Conservation (phyloP, 2,113 vertebrate genomes). For the Ancistrus triradiatus region DNA sequence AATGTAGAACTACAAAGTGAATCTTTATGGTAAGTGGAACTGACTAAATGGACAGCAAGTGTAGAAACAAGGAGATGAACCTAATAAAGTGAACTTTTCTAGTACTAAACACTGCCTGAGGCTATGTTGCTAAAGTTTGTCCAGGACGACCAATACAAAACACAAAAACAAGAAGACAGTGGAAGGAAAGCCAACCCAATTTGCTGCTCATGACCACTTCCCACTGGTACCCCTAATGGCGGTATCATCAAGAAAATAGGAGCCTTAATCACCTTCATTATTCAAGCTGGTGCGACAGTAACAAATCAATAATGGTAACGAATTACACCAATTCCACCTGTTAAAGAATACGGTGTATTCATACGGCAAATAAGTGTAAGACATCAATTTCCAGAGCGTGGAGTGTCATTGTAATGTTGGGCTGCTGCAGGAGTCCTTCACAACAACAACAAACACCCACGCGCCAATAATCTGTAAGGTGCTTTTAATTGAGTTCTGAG, state of each 20-base stretch:
- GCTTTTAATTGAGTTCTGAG: slow-evolving; percentile 37
- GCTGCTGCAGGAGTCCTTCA: slow-evolving; percentile 15
- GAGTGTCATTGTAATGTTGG: slow-evolving; percentile 24
- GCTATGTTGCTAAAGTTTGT: too few species aligned
- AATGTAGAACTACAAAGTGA: too few species aligned
- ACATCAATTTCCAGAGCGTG: slow-evolving; percentile 29
- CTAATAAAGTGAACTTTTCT: too few species aligned
- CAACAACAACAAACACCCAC: slow-evolving; percentile 2
- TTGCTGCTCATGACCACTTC: slow-evolving; percentile 48
- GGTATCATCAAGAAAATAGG: slow-evolving; percentile 52
- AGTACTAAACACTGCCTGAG: too few species aligned
- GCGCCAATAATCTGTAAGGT: slow-evolving; percentile 4
- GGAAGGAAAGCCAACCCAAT: slow-evolving; percentile 32
- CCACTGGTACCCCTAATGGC: slow-evolving; percentile 51
- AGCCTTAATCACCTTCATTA: slow-evolving; percentile 52
- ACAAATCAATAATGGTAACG: slow-evolving; percentile 53
- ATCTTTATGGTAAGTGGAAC: too few species aligned
- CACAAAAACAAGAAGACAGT: too few species aligned
- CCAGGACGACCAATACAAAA: too few species aligned
- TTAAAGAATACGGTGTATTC: slow-evolving; percentile 36
- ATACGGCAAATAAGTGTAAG: slow-evolving; percentile 31
- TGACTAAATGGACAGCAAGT: too few species aligned
- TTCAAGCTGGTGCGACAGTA: slow-evolving; percentile 48
- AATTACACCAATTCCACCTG: slow-evolving; percentile 45
- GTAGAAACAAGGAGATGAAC: too few species aligned